Evolutionary conservation across 2,113 vertebrate genomes (phyloP), one percentile per base, ranked within the genome.

Genomic region (Mormyrus iriodes): DNA sequence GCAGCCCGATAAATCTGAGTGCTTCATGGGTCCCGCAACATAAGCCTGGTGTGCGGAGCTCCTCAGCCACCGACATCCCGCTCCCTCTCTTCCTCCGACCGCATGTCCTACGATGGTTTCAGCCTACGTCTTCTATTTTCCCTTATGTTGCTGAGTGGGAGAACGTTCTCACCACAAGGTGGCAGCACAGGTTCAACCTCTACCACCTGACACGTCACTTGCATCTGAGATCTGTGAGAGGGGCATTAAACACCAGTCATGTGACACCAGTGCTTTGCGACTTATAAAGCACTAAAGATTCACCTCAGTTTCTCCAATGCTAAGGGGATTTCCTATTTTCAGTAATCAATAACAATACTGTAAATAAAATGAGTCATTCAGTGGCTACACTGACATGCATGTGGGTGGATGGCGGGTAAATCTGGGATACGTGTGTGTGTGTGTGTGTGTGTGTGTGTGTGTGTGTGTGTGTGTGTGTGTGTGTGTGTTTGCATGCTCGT

Each of bases 101-200:
- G 35, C 73, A 39, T 42, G 73, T 79, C 35, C 73, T 15, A 19
- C 35, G 6, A 42, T 10, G 21, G 24, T 84, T 44, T 24, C 42
- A 84, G 8, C 21, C 21, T 10, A 8, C 10, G 8, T n/a, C 42
- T n/a, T 84, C 44, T 44, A 48, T 15, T 86, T 86, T 2, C 48
- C 24, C 27, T 19, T 86, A 24, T 35, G 6, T 52, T 86, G 31
- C 6, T 6, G 51, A 55, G 46, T n/a, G 13, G 51, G 49, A 84
- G 42, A 46, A 46, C 44, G n/a, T 15, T 89, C 19, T 17, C 4
- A 49, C 88, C 88, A 89, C 88, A 58, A 85, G 88, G 76, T 27
- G 88, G 88, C 88, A 89, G 88, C 42, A 84, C 35, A 53, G 8
- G 52, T 27, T n/a, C 58, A 42, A 17, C 31, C 19, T 88, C 51